Evolutionary conservation across 1,140 invertebrate species (phyloP).

Genomic region (Euglossa dilemma): DNA sequence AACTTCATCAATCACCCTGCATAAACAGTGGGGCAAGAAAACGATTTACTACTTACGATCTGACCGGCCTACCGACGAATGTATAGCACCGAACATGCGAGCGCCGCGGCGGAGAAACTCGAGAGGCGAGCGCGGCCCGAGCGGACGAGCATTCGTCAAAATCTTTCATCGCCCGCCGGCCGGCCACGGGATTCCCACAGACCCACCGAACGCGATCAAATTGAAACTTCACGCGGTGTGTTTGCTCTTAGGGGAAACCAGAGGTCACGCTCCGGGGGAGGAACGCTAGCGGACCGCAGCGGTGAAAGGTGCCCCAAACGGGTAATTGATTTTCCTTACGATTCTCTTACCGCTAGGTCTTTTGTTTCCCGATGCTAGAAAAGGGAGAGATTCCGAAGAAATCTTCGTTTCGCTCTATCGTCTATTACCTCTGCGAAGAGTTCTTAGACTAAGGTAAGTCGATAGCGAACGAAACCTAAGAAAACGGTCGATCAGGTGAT

Average conservation of each 20-base stretch:
- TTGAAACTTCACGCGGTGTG: slow-evolving; percentile 19
- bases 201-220: not conserved
- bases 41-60: slow-evolving; percentile 62
- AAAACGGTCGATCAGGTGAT: too few relatives aligned
- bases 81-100: slow-evolving; percentile 38
- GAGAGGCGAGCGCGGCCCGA: not conserved
- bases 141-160: slow-evolving; percentile 50
- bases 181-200: slow-evolving; percentile 7
- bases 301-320: too few relatives aligned
- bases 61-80: slow-evolving; percentile 51
- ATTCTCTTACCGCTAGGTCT: too few relatives aligned
- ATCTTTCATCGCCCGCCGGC: slow-evolving; percentile 42
- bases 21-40: slow-evolving; percentile 67
- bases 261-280: not conserved
- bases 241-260: not conserved
- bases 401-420: too few relatives aligned
- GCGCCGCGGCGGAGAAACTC: slow-evolving; percentile 6
- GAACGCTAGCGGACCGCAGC: too few relatives aligned
- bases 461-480: too few relatives aligned
- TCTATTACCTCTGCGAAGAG: too few relatives aligned
- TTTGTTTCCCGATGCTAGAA: too few relatives aligned
- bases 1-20: slow-evolving; percentile 69
- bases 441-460: too few relatives aligned
- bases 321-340: too few relatives aligned
- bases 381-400: too few relatives aligned